A percentile compares a stretch with the other conserved stretches of the same genome.
phyloP scores from a whole-genome alignment of 2,797 vertebrate genomes.

The Lagorchestes hirsutus region DNA sequence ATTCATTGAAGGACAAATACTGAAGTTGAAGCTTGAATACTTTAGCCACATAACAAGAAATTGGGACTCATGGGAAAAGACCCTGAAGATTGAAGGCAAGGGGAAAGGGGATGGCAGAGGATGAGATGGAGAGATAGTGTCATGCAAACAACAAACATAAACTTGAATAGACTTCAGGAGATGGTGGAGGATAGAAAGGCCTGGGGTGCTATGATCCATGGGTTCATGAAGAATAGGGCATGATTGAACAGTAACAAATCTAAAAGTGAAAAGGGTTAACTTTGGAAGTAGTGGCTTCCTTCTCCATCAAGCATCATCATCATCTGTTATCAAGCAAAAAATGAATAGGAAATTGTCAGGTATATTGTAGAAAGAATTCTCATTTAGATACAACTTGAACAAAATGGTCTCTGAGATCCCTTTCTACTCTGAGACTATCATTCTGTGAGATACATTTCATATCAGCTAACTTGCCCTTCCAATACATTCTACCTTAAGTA shows the following conservation, averaged over 20 bases:
- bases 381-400: neutral
- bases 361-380: neutral
- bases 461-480: neutral
- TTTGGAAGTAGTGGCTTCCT: neutral
- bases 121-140: neutral
- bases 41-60: neutral
- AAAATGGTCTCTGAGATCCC: neutral
- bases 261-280: neutral
- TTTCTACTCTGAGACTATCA: neutral
- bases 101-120: neutral
- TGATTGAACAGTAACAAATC: neutral
- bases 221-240: neutral
- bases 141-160: neutral
- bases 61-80: too few relatives aligned
- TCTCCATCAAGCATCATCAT: neutral
- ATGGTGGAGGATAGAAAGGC: neutral
- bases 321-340: neutral
- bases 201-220: neutral
- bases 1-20: neutral
- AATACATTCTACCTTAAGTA: neutral
- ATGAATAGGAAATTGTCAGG: neutral
- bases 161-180: neutral
- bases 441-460: neutral
- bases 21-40: neutral
- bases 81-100: too few relatives aligned